Conservation (phyloP, 2,888 invertebrate species). For the Standfussiana lucernea region DNA sequence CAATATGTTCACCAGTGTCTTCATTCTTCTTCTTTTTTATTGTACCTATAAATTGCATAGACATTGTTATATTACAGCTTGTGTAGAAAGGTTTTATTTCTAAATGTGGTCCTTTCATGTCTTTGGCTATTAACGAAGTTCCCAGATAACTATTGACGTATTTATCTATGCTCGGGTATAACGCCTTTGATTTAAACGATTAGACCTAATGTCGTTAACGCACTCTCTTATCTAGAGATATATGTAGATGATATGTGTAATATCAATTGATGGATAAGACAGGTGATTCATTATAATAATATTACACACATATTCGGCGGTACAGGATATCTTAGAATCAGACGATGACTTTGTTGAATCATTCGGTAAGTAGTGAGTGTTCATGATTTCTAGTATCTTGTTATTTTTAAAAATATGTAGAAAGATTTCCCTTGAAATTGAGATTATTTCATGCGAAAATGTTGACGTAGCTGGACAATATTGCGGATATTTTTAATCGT, state of each 20-base stretch:
- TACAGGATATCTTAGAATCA: conserved; percentile 32
- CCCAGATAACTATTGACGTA: not conserved
- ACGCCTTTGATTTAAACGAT: conserved; percentile 41
- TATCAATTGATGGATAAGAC: conserved; percentile 42
- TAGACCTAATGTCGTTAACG: conserved; percentile 41
- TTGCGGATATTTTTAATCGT: not conserved
- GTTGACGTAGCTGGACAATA: not conserved
- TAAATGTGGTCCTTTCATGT: not conserved
- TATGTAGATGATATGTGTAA: no score
- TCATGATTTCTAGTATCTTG: conserved; percentile 6
- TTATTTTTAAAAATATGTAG: conserved; percentile 11
- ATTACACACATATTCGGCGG: conserved; percentile 26
- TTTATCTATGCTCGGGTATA: conserved; percentile 7
- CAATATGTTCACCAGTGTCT: not conserved
- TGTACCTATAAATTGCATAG: not conserved
- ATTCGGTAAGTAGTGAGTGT: conserved; percentile 45
- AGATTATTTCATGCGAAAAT: conserved; percentile 7
- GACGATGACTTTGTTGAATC: conserved; percentile 48
- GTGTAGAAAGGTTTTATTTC: not conserved
- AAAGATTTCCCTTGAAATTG: not conserved
- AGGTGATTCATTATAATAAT: conserved; percentile 56
- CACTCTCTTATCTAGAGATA: conserved; percentile 46
- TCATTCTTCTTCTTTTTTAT: not conserved
- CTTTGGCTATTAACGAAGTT: not conserved
- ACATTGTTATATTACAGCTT: not conserved